phyloP scores from a whole-genome alignment of 2,797 vertebrate genomes.

The Neosalanx taihuensis region DNA sequence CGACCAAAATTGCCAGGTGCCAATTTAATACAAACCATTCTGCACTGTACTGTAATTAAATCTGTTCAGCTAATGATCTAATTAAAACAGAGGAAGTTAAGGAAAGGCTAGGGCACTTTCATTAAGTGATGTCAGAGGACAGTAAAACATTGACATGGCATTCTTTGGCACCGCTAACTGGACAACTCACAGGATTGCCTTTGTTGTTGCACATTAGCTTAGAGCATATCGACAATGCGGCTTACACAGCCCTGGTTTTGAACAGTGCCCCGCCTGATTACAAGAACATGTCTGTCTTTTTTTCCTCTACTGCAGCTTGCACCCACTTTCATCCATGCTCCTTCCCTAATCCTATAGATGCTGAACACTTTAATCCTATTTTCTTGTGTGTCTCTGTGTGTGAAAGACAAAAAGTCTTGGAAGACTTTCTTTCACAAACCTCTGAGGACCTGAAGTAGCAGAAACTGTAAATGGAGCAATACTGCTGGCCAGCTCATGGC shows the following conservation, averaged over 20 bases:
- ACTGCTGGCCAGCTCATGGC: conserved; percentile 20
- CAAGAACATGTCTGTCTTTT: conserved; percentile 23
- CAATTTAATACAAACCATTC: conserved; percentile 54
- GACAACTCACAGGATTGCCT: conserved; percentile 28
- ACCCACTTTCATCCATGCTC: conserved; percentile 23
- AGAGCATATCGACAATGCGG: not conserved
- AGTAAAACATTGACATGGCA: conserved; percentile 51
- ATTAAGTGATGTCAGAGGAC: conserved; percentile 60
- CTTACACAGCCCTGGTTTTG: conserved; percentile 26
- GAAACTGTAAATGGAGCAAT: conserved; percentile 23
- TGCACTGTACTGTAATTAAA: conserved; percentile 59
- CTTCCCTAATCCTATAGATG: conserved; percentile 47
- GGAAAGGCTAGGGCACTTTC: conserved; percentile 57
- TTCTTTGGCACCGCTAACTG: conserved; percentile 21
- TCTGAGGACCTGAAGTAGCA: not conserved
- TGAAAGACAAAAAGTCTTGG: conserved; percentile 7
- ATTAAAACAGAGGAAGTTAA: conserved; percentile 62
- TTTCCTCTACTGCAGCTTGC: conserved; percentile 31
- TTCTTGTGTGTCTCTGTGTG: conserved; percentile 24
- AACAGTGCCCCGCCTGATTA: conserved; percentile 34
- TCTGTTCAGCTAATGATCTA: conserved; percentile 64
- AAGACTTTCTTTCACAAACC: conserved; percentile 23
- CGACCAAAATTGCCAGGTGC: conserved; percentile 54
- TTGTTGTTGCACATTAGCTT: conserved; percentile 25
- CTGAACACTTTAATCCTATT: conserved; percentile 38